Conservation (phyloP, 2,888 invertebrate genomes). For the Nasonovia ribisnigri region DNA sequence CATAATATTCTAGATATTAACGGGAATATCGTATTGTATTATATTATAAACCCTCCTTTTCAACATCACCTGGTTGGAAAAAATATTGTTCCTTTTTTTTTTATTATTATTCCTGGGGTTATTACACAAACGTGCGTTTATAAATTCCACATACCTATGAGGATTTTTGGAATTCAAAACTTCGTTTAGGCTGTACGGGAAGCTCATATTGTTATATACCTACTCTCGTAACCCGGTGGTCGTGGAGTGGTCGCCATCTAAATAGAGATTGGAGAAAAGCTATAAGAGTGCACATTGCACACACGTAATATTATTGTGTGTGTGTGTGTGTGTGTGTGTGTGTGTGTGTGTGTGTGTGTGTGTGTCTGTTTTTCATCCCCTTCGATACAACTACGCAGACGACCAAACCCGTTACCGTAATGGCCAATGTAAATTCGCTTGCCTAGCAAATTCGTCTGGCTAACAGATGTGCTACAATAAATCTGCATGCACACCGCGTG, state of each 20-base stretch:
- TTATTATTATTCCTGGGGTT: not conserved
- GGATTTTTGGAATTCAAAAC: not conserved
- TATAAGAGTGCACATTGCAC: slow-evolving; percentile 1
- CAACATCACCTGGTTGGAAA: not conserved
- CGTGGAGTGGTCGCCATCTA: not conserved
- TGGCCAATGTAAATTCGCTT: slow-evolving; percentile 60
- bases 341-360: not conserved
- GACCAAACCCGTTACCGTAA: slow-evolving; percentile 52
- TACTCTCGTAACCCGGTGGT: not conserved
- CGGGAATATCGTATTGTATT: not conserved
- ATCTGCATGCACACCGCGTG: slow-evolving; percentile 18
- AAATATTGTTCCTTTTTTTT: not conserved
- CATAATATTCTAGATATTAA: not conserved
- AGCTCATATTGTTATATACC: not conserved
- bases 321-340: not conserved
- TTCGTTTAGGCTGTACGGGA: not conserved
- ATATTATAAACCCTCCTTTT: not conserved
- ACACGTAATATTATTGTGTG: not conserved
- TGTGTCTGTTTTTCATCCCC: not conserved
- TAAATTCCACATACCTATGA: not conserved
- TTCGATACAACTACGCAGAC: not conserved
- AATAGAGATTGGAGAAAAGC: slow-evolving; percentile 7
- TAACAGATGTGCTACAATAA: slow-evolving; percentile 54
- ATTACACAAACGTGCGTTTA: not conserved
- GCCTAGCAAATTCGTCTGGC: slow-evolving; percentile 36